A percentile compares a stretch with the other conserved stretches of the same genome.
Conservation (phyloP, 2,888 invertebrate genomes). For the Archips xylosteana region DNA sequence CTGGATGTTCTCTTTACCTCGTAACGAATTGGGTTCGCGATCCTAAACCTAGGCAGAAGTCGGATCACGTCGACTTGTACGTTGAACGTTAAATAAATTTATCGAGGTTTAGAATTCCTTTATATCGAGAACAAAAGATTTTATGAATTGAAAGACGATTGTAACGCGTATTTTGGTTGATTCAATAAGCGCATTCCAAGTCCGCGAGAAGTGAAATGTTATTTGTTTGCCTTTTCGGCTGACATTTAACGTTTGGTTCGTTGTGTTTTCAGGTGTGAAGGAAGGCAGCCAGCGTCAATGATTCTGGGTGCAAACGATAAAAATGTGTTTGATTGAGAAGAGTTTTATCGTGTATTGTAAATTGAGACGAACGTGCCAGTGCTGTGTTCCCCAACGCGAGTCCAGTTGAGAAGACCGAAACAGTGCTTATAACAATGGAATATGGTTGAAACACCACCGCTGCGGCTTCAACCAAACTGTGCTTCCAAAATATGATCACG, state of each 20-base stretch:
- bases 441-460: slow-evolving; percentile 75
- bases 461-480: slow-evolving; percentile 67
- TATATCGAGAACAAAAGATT: slow-evolving; percentile 6
- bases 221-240: slow-evolving; percentile 61
- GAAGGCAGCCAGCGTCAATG: slow-evolving; percentile 62
- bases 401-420: slow-evolving; percentile 77
- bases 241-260: slow-evolving; percentile 57
- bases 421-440: slow-evolving; percentile 79
- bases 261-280: slow-evolving; percentile 68
- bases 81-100: slow-evolving; percentile 23
- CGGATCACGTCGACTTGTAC: slow-evolving; percentile 27
- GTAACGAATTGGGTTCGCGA: slow-evolving; percentile 21
- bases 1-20: slow-evolving; percentile 13
- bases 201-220: slow-evolving; percentile 57
- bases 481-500: slow-evolving; percentile 72
- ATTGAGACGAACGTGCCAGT: slow-evolving; percentile 76
- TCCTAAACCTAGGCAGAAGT: slow-evolving; percentile 16
- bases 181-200: slow-evolving; percentile 68
- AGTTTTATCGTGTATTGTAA: slow-evolving; percentile 65
- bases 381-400: slow-evolving; percentile 60
- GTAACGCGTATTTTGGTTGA: slow-evolving; percentile 10
- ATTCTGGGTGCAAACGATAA: slow-evolving; percentile 68
- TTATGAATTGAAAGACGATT: slow-evolving; percentile 22
- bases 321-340: slow-evolving; percentile 81
- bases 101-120: slow-evolving; percentile 10